These are phyloP conservation scores for Lithophane socia DNA, from an alignment of 2,888 invertebrate genomes.

Conservation along the genomic window DNA sequence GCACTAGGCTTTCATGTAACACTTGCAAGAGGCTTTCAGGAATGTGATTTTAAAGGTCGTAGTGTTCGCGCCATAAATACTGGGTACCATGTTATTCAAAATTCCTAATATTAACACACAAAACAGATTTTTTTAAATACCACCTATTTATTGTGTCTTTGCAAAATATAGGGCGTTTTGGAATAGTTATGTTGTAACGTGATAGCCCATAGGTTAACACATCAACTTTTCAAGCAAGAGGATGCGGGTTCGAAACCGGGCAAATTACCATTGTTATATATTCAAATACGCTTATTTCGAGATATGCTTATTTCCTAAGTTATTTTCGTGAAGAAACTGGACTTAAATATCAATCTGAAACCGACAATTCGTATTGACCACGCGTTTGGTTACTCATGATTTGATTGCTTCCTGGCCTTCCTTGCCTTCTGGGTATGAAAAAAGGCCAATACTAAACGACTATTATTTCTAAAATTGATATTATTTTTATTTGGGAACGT, in stretches of 20 bases:
- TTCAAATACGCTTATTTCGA: background rate
- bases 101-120: background rate
- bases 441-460: background rate
- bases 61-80: background rate
- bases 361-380: no score
- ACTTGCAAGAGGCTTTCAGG: conserved; percentile 14
- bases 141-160: background rate
- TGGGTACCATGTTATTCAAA: background rate
- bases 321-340: background rate
- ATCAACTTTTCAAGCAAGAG: background rate
- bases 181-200: background rate
- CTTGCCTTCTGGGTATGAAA: background rate
- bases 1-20: conserved; percentile 39
- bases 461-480: background rate
- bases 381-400: background rate
- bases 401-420: no score
- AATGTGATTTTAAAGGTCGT: background rate
- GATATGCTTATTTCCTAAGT: background rate
- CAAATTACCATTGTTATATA: background rate
- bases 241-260: no score
- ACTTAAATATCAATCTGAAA: background rate
- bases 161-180: no score
- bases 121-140: background rate
- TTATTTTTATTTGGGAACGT: background rate
- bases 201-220: background rate